Evolutionary conservation across 2,797 vertebrate genomes (phyloP).

Genomic region (Odontamblyopus lacepedii): DNA sequence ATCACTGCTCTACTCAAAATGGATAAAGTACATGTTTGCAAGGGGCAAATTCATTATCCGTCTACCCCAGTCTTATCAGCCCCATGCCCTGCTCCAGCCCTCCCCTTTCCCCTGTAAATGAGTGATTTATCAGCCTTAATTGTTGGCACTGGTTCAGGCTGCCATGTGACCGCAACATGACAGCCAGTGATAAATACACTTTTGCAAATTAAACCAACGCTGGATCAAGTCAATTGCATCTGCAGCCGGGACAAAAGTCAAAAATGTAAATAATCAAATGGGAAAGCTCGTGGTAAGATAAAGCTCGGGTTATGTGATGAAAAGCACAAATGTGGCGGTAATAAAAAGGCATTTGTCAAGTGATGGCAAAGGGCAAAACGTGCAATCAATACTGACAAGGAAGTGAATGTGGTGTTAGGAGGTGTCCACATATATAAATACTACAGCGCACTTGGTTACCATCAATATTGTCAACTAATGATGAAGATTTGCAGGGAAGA

Average conservation of each 20-base stretch:
- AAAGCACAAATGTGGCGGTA: constrained; percentile 36
- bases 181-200: constrained; percentile 73
- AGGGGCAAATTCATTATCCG: constrained; percentile 46
- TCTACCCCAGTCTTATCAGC: constrained; percentile 45
- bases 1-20: constrained; percentile 31
- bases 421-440: constrained; percentile 48
- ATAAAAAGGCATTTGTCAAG: constrained; percentile 62
- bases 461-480: constrained; percentile 1
- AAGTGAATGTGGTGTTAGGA: constrained; percentile 58
- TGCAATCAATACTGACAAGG: constrained; percentile 62
- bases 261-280: constrained; percentile 49
- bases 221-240: constrained; percentile 43
- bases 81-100: constrained; percentile 37
- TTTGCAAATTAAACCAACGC: constrained; percentile 62
- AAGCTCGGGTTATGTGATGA: constrained; percentile 27
- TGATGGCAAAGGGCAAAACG: constrained; percentile 56
- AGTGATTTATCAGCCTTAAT: constrained; percentile 78
- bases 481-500: too few species aligned
- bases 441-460: constrained; percentile 26
- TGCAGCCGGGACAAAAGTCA: constrained; percentile 42
- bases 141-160: constrained; percentile 68
- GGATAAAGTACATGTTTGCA: constrained; percentile 48
- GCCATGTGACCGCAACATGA: constrained; percentile 73
- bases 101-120: constrained; percentile 70
- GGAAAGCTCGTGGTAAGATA: constrained; percentile 27